Base-by-base conservation (phyloP, 92 coral and sea anemone genomes). In the Muricea muricata region DNA sequence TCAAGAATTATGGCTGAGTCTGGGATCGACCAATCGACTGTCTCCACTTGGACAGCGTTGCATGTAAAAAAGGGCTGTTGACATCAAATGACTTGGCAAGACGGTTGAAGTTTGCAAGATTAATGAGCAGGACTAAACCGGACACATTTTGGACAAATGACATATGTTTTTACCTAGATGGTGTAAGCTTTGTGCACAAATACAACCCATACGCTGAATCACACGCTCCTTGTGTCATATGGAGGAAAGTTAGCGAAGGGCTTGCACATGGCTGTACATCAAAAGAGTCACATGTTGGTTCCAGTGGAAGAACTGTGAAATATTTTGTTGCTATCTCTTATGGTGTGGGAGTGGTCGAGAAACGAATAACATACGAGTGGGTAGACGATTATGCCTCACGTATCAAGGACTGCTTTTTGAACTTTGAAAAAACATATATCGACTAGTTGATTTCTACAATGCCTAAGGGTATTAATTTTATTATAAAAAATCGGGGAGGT, bases 181-280 rank as follows among this genome's bases (percentile, higher is more conserved):
- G 89, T 35, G 81, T 78, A 20, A 57, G 76, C 37, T 78, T 86
- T 69, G 85, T 71, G 13, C 86, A 86, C 82, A 86, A 86, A 45
- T 42, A 45, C 17, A 86, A 80, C 55, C 90, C 81, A 35, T 55
- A 68, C 65, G 45, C 48, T 26, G 86, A 86, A 52, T 52, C 86
- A 18, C 29, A 81, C 58, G 80, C 81, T 14, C 90, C 90, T 18
- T 61, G 80, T 29, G 66, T 79, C 2, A 55, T 86, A 14, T 86
- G 89, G 89, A 37, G 85, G 40, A 86, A 86, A n/a, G 26, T 17
- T 45, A 55, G 35, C 35, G 89, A 56, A 20, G 65, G 65, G 23
- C 37, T 85, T 23, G 21, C 60, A 26, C 39, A 34, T 20, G 83
- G 83, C 63, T 84, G 88, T 57, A 84, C 84, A 25, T 60, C 89